Evolutionary conservation across 2,888 invertebrate species (phyloP).

Genomic region (Unio delphinus): DNA sequence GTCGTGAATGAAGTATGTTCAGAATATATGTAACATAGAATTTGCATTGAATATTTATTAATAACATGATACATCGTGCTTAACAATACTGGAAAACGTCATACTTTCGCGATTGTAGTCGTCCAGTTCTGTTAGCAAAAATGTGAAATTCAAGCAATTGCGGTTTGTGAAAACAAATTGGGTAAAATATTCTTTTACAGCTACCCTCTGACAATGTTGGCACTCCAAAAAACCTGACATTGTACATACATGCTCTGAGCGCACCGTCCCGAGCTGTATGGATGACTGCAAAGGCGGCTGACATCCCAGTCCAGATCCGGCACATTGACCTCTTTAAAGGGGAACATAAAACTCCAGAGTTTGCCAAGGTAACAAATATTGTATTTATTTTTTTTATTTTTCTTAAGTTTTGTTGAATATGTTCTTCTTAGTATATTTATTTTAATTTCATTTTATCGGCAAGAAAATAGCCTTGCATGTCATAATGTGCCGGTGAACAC

Average conservation of each 20-base stretch:
- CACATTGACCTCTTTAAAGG: constrained; percentile 53
- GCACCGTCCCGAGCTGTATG: constrained; percentile 63
- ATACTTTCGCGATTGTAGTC: too few species aligned
- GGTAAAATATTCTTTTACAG: constrained; percentile 34
- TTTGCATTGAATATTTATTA: too few species aligned
- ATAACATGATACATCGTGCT: too few species aligned
- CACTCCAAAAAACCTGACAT: constrained; percentile 31
- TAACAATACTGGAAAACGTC: too few species aligned
- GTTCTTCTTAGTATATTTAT: not conserved
- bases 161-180: not conserved
- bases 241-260: constrained; percentile 44
- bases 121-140: not conserved
- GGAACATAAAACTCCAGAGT: constrained; percentile 48
- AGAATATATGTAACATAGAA: too few species aligned
- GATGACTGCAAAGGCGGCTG: constrained; percentile 60
- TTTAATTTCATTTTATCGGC: not conserved
- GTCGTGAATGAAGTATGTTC: too few species aligned
- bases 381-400: not conserved
- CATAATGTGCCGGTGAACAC: too few species aligned
- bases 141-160: not conserved
- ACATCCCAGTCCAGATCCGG: constrained; percentile 52
- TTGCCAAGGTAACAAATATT: constrained; percentile 37
- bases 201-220: constrained; percentile 6
- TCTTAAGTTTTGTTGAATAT: too few species aligned
- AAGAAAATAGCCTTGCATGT: too few species aligned